A percentile compares a stretch with the other conserved stretches of the same genome.
phyloP scores from a whole-genome alignment of 1,140 invertebrate species.

The Lucilia sericata region DNA sequence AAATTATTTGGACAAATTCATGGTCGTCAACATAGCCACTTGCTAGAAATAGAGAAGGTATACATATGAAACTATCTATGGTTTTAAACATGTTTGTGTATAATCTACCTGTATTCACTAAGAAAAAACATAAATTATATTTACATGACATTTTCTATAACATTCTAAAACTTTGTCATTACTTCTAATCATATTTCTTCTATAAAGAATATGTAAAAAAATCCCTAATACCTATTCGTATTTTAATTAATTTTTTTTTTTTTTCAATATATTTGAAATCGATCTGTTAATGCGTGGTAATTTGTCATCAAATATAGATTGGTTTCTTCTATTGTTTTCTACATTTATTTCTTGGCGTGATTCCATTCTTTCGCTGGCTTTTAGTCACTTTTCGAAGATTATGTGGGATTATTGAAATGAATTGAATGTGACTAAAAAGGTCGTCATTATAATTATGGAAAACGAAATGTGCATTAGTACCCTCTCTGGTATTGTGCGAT shows the following conservation, averaged over 20 bases:
- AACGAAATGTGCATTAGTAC: background rate
- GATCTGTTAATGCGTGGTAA: background rate
- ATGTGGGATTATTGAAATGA: background rate
- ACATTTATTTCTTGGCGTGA: background rate
- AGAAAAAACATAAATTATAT: too few species aligned
- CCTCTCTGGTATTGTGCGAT: background rate
- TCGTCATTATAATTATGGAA: background rate
- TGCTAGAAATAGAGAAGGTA: too few species aligned
- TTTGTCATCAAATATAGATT: background rate
- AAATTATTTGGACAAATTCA: too few species aligned
- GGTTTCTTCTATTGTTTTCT: background rate
- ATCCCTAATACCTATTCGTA: too few species aligned
- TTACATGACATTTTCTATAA: too few species aligned
- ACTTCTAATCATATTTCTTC: too few species aligned
- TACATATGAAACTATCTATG: too few species aligned
- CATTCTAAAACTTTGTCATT: too few species aligned
- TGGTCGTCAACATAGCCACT: too few species aligned
- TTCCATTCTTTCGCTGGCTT: background rate
- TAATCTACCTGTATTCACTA: too few species aligned
- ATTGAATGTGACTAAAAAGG: background rate
- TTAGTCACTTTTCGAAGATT: background rate
- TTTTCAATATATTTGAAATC: background rate
- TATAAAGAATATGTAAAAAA: too few species aligned
- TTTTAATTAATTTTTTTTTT: constrained; percentile 1
- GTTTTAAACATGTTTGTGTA: too few species aligned